These are phyloP conservation scores for Engystomops pustulosus DNA, from an alignment of 2,113 vertebrate species.

Conservation along the genomic window DNA sequence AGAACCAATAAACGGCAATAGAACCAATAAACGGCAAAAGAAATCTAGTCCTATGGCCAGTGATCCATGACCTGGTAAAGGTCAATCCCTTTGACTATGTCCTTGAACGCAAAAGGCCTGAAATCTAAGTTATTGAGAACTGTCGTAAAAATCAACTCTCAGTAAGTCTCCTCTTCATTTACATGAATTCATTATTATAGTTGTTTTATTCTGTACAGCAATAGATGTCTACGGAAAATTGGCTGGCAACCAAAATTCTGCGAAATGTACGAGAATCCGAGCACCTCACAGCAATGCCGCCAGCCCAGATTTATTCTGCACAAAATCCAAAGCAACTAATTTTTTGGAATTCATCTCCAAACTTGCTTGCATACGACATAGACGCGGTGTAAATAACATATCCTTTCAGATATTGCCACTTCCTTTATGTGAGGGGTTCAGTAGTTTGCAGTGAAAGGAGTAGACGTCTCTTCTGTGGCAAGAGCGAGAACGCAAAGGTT, in stretches of 20 bases:
- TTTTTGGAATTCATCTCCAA: neutral
- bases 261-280: neutral
- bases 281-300: neutral
- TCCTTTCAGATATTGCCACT: neutral
- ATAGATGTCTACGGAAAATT: neutral
- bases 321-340: neutral
- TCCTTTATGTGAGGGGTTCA: neutral
- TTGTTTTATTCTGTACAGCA: constrained; percentile 7
- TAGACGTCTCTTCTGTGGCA: neutral
- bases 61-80: too few relatives aligned
- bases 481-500: neutral
- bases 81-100: too few relatives aligned
- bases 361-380: neutral
- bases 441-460: neutral
- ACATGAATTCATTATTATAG: constrained; percentile 22
- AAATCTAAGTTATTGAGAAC: neutral
- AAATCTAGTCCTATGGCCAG: too few relatives aligned
- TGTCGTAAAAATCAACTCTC: neutral
- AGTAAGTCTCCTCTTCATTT: too few relatives aligned
- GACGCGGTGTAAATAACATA: neutral
- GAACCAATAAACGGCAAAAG: too few relatives aligned
- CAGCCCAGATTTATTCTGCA: constrained; percentile 17
- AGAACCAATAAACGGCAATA: too few relatives aligned
- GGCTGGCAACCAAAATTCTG: constrained; percentile 19
- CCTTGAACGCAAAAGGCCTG: neutral